Evolutionary conservation across 2,797 vertebrate genomes (phyloP).

Genomic region (Dryobates pubescens): DNA sequence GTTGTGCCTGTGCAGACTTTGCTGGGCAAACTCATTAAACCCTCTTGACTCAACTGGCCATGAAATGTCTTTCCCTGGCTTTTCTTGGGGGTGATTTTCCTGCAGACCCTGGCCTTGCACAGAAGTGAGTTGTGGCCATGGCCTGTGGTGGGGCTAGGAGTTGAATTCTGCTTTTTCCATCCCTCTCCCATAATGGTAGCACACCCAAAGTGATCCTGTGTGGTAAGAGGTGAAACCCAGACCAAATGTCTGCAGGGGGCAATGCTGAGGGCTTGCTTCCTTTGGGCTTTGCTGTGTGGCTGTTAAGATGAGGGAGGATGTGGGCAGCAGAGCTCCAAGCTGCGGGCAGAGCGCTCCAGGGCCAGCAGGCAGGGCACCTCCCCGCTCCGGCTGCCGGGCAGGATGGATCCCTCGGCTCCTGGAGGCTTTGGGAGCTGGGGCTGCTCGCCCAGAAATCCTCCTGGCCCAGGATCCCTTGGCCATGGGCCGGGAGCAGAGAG

Average conservation of each 20-base stretch:
- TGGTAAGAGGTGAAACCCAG: not conserved
- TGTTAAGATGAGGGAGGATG: not conserved
- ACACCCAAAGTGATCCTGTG: not conserved
- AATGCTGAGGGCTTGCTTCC: not conserved
- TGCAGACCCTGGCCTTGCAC: not conserved
- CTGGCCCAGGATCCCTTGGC: too few relatives aligned
- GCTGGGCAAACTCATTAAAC: not conserved
- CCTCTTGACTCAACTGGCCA: not conserved
- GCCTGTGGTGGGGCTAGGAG: not conserved
- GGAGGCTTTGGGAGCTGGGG: too few relatives aligned
- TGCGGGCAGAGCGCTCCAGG: too few relatives aligned
- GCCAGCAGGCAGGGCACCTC: too few relatives aligned
- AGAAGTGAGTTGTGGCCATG: not conserved
- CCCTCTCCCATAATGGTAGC: not conserved
- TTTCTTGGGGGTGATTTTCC: not conserved
- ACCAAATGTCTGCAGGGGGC: not conserved
- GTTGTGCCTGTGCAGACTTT: not conserved
- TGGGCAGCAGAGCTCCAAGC: too few relatives aligned
- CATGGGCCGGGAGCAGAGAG: too few relatives aligned
- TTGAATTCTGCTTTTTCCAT: too few relatives aligned
- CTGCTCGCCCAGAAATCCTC: too few relatives aligned
- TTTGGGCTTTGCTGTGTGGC: not conserved
- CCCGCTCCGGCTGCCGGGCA: too few relatives aligned
- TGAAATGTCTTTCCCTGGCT: slow-evolving; percentile 3
- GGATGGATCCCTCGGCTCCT: too few relatives aligned